Evolutionary conservation across 2,113 vertebrate genomes (phyloP).

Genomic region (Bubo scandiacus): DNA sequence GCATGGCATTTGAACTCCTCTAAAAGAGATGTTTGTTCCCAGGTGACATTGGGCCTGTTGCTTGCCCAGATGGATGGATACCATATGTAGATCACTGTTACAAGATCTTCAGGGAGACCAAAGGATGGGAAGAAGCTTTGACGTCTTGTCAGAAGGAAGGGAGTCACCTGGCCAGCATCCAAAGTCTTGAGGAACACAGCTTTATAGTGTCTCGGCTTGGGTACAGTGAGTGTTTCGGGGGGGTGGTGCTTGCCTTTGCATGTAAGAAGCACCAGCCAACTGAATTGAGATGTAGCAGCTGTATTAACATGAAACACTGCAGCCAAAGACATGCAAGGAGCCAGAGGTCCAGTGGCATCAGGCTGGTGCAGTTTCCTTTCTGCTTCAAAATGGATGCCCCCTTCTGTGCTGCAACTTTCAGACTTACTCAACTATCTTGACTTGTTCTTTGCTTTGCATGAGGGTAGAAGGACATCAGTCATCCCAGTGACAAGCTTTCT

Average conservation of each 20-base stretch:
- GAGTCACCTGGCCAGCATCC: constrained; percentile 85
- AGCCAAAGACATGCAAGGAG: background rate
- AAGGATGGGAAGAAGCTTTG: constrained; percentile 83
- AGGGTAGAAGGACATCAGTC: background rate
- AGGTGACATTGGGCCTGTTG: constrained; percentile 50
- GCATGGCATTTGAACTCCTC: background rate
- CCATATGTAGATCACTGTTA: constrained; percentile 85
- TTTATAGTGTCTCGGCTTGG: constrained; percentile 87
- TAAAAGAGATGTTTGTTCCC: background rate
- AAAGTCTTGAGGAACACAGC: constrained; percentile 87
- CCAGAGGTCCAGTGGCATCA: background rate
- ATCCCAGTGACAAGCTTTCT: background rate
- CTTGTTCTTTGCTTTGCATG: background rate
- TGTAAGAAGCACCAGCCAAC: background rate
- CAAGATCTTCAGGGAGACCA: constrained; percentile 77
- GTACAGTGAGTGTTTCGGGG: constrained; percentile 78
- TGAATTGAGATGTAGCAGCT: background rate
- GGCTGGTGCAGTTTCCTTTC: background rate
- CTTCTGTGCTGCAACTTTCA: background rate
- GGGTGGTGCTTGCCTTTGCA: background rate
- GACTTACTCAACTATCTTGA: background rate
- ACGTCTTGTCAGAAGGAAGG: constrained; percentile 82
- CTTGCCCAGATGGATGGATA: constrained; percentile 84
- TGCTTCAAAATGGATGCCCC: background rate
- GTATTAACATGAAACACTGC: background rate